phyloP scores from a whole-genome alignment of 2,797 vertebrate species.

The Acipenser ruthenus region DNA sequence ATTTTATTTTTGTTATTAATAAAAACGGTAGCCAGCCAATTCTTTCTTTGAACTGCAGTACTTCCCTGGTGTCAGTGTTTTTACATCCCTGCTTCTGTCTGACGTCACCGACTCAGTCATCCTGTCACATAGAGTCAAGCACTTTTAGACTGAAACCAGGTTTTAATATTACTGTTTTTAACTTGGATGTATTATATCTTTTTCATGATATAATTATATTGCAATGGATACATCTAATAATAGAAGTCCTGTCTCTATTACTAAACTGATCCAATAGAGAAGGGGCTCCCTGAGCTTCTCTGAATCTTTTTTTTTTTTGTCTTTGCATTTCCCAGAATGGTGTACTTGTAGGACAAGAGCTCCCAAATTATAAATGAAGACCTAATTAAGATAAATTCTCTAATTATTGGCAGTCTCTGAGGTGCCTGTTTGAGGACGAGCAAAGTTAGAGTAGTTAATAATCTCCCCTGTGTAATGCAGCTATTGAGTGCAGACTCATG shows the following conservation, averaged over 20 bases:
- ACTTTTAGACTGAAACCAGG: no score
- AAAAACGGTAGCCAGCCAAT: no score
- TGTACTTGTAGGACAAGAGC: slow-evolving; percentile 8
- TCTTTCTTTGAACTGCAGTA: no score
- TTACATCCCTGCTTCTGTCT: no score
- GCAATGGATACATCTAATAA: neutral
- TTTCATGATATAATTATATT: neutral
- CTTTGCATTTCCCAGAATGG: slow-evolving; percentile 8
- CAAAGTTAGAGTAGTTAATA: slow-evolving; percentile 10
- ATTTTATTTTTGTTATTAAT: no score
- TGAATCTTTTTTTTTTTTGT: neutral
- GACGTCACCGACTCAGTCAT: no score
- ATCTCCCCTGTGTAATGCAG: slow-evolving; percentile 5
- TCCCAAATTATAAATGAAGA: slow-evolving; percentile 12
- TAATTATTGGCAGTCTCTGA: slow-evolving; percentile 17
- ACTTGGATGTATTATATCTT: neutral
- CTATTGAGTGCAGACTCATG: slow-evolving; percentile 5
- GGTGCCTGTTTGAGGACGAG: slow-evolving; percentile 14
- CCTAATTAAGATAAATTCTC: slow-evolving; percentile 17
- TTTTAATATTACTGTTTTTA: no score
- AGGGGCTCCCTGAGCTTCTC: neutral
- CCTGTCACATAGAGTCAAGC: no score
- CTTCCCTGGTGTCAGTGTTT: no score
- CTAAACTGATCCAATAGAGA: neutral
- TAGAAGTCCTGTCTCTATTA: neutral